Evolutionary conservation across 2,888 invertebrate genomes (phyloP), one percentile per base, ranked within the genome.

Genomic region (Megastigmus dorsalis): DNA sequence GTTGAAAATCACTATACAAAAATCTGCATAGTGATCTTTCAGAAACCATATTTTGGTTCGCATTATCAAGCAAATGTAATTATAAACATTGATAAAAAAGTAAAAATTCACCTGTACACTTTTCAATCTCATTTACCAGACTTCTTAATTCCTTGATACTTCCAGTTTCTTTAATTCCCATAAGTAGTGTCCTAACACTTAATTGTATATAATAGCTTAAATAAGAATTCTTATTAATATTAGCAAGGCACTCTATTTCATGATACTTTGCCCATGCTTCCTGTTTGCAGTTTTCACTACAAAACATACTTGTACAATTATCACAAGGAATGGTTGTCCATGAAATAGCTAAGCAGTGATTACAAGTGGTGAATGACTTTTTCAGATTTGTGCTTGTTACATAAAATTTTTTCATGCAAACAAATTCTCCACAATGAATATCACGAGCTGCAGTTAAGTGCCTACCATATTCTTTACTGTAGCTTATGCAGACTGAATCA

Each of bases 401-500:
- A 84, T 93, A 96, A 0, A 96, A 94, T 70, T 92, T 90, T 87
- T 97, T 97, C 59, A 93, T 89, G 1, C 92, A 92, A 38, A 97
- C 84, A 3, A 95, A 88, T 84, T 96, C 95, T 65, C 95, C 95
- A 0, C 93, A 92, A 78, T 89, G 85, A 69, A 95, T 92, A 82
- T 93, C 90, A 74, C 90, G 90, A 26, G 89, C 91, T 1, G 95
- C 93, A 67, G 93, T 87, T 5, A 96, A 89, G 85, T 48, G 30
- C 48, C 68, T 68, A 20, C 50, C 59, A 48, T 57, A 36, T 18
- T 54, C 55, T 10, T 15, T n/a, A 43, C 13, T 18, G 20, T 41
- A 43, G 9, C 20, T 13, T 4, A 55, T 36, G 20, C 10, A 2
- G 1, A 55, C 55, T 13, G 55, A 7, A 55, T 55, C 36, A 55